These are phyloP conservation scores for Steinernema carpocapsae DNA, from an alignment of 2,888 invertebrate species.

Conservation along the genomic window DNA sequence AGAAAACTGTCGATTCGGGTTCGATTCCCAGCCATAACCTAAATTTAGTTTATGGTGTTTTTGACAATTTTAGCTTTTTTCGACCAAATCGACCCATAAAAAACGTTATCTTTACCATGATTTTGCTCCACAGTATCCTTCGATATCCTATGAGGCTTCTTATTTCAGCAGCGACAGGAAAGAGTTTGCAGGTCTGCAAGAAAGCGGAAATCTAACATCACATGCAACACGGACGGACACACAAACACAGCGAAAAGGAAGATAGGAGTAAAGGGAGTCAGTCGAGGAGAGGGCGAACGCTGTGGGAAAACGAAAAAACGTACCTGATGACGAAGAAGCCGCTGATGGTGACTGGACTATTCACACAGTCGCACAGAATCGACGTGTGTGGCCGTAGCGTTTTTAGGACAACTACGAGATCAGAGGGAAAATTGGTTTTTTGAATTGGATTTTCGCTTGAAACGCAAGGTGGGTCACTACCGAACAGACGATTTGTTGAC, in stretches of 20 bases:
- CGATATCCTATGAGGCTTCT: no score
- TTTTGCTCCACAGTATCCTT: neutral
- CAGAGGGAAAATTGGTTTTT: slow-evolving; percentile 3
- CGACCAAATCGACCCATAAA: neutral
- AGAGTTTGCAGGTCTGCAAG: neutral
- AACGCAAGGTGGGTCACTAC: slow-evolving; percentile 38
- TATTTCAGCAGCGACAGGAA: no score
- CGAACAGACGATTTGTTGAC: slow-evolving; percentile 53
- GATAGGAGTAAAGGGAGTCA: neutral
- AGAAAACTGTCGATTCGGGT: no score
- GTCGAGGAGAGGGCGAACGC: neutral
- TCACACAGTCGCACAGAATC: neutral
- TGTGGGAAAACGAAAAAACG: no score
- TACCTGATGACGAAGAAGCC: no score
- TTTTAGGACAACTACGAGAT: no score
- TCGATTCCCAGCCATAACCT: no score
- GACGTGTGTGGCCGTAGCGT: neutral
- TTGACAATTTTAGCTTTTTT: no score
- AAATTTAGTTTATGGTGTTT: no score
- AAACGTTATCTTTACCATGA: neutral
- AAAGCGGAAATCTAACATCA: slow-evolving; percentile 4
- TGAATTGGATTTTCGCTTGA: neutral
- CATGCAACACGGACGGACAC: neutral
- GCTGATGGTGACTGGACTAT: neutral
- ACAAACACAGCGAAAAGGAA: neutral